These are phyloP conservation scores for Poecilia latipinna DNA, from an alignment of 2,113 vertebrate species.

Conservation along the genomic window DNA sequence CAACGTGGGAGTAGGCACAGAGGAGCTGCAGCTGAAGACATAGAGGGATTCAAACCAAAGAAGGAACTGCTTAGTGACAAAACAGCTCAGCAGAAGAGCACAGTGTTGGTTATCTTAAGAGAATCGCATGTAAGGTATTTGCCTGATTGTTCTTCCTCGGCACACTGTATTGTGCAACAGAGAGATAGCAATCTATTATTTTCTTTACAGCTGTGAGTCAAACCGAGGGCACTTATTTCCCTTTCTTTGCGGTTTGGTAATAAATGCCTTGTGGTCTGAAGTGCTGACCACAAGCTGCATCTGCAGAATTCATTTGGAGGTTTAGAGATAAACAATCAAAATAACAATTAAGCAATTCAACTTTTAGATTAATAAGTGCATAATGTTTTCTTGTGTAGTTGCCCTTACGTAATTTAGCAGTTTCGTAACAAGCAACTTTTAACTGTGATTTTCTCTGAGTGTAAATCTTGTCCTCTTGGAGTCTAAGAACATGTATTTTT, in stretches of 20 bases:
- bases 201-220: conserved; percentile 64
- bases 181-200: conserved; percentile 77
- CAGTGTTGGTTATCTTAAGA: conserved; percentile 50
- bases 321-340: conserved; percentile 2
- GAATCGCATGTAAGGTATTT: conserved; percentile 74
- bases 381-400: not conserved
- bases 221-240: conserved; percentile 64
- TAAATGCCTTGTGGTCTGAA: conserved; percentile 46
- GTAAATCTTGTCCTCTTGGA: not conserved
- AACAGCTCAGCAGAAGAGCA: conserved; percentile 20
- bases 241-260: conserved; percentile 32
- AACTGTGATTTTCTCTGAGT: not conserved
- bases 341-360: not conserved
- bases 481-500: not conserved
- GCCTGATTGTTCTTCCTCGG: conserved; percentile 77
- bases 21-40: conserved; percentile 13
- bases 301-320: conserved; percentile 30
- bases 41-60: conserved; percentile 54
- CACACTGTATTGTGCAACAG: conserved; percentile 66
- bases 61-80: conserved; percentile 67
- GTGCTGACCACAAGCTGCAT: conserved; percentile 46
- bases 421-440: not conserved
- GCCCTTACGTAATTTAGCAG: not conserved
- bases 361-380: not conserved
- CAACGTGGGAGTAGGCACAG: conserved; percentile 12